phyloP scores from a whole-genome alignment of 2,113 vertebrate genomes.

The Rattus rattus region DNA sequence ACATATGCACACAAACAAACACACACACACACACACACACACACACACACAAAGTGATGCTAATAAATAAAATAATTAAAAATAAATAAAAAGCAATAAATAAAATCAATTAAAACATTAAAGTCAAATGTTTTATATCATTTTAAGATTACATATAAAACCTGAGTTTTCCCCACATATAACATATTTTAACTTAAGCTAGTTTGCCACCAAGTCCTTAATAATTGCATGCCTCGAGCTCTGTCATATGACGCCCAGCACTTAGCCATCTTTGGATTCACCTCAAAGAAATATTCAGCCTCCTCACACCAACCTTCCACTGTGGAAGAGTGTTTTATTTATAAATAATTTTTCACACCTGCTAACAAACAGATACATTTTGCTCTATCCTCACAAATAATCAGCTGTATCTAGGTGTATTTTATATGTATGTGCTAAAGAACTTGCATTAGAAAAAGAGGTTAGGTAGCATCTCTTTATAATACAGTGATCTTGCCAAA shows the following conservation, averaged over 20 bases:
- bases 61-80: neutral
- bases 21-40: neutral
- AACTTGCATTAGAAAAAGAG: neutral
- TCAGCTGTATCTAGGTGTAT: neutral
- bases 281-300: neutral
- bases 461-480: neutral
- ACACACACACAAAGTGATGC: neutral
- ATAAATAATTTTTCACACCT: neutral
- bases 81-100: neutral
- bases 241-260: fast-evolving
- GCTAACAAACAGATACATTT: neutral
- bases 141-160: neutral
- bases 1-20: neutral
- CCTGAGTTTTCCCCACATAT: neutral
- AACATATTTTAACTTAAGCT: neutral
- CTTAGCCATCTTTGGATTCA: neutral
- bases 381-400: neutral
- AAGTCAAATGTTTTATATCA: neutral
- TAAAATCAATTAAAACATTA: neutral
- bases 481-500: neutral
- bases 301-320: neutral
- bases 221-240: neutral
- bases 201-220: neutral
- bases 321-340: neutral
- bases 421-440: neutral